A percentile compares a stretch with the other conserved stretches of the same genome.
phyloP scores from a whole-genome alignment of 2,797 vertebrate genomes.

The Gymnodraco acuticeps region DNA sequence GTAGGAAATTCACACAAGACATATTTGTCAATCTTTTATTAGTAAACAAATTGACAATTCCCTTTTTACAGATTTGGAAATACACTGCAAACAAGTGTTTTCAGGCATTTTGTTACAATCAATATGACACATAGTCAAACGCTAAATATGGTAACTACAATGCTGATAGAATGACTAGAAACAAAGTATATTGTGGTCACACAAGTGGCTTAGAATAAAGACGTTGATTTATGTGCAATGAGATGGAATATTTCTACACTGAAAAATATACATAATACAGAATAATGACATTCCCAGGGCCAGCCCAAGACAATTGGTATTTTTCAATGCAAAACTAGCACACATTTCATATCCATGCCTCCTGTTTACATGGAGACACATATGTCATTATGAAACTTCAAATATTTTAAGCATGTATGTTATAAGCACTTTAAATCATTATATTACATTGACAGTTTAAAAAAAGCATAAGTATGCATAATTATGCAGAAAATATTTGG shows the following conservation, averaged over 20 bases:
- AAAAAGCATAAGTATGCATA: slow-evolving; percentile 40
- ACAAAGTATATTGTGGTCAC: slow-evolving; percentile 60
- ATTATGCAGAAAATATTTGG: slow-evolving; percentile 55
- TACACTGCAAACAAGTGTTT: slow-evolving; percentile 74
- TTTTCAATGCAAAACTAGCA: slow-evolving; percentile 78
- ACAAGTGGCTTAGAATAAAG: slow-evolving; percentile 48
- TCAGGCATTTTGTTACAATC: slow-evolving; percentile 77
- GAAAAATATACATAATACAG: slow-evolving; percentile 84
- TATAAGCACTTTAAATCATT: slow-evolving; percentile 70
- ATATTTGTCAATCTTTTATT: slow-evolving; percentile 78
- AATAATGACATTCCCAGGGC: slow-evolving; percentile 86
- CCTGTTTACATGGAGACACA: slow-evolving; percentile 54
- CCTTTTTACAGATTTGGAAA: slow-evolving; percentile 83
- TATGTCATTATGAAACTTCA: slow-evolving; percentile 46
- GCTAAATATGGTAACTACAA: slow-evolving; percentile 76
- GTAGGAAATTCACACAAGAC: not conserved
- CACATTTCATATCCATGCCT: slow-evolving; percentile 67
- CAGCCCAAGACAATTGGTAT: slow-evolving; percentile 91
- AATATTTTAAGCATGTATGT: slow-evolving; percentile 59
- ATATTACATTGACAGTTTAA: slow-evolving; percentile 49
- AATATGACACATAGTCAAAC: slow-evolving; percentile 77
- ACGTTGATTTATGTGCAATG: slow-evolving; percentile 65
- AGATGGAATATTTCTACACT: slow-evolving; percentile 72
- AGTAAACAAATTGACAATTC: slow-evolving; percentile 81
- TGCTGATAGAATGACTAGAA: slow-evolving; percentile 71